These are phyloP conservation scores for Epizoanthus illoricatus DNA, from an alignment of 92 coral and sea anemone genomes.

Conservation along the genomic window DNA sequence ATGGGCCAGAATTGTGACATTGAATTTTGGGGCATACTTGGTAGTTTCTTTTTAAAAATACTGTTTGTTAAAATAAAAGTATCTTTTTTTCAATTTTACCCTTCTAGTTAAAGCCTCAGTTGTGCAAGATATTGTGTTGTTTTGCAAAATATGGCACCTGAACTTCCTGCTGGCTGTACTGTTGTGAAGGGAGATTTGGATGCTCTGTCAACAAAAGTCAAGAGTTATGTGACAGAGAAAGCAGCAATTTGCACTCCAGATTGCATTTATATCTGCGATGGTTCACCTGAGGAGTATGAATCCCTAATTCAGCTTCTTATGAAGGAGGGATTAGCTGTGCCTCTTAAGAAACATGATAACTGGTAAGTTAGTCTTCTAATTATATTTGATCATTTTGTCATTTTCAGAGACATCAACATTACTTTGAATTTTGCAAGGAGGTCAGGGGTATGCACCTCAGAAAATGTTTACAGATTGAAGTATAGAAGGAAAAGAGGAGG, in stretches of 20 bases:
- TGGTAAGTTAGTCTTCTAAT: conserved; percentile 52
- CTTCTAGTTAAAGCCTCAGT: neutral
- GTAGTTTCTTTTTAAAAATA: neutral
- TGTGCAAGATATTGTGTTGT: neutral
- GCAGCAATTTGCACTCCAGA: conserved; percentile 66
- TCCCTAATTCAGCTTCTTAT: conserved; percentile 50
- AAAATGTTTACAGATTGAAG: too few relatives aligned
- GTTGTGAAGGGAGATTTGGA: conserved; percentile 60
- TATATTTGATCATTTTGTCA: too few relatives aligned
- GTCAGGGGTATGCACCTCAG: too few relatives aligned
- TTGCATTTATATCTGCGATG: conserved; percentile 82
- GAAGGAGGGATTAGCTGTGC: conserved; percentile 58
- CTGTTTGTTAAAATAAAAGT: neutral
- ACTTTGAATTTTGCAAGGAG: neutral
- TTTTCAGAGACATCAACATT: neutral
- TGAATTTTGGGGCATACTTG: too few relatives aligned
- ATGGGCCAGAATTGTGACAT: too few relatives aligned
- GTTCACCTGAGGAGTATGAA: conserved; percentile 73
- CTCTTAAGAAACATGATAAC: conserved; percentile 79
- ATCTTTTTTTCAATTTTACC: neutral
- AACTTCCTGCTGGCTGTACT: conserved; percentile 56
- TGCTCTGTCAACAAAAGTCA: conserved; percentile 64
- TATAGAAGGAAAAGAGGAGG: too few relatives aligned
- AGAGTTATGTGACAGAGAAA: conserved; percentile 72
- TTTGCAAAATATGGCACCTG: conserved; percentile 53